Conservation (phyloP, 2,113 vertebrate genomes). For the Dicrurus megarhynchus region DNA sequence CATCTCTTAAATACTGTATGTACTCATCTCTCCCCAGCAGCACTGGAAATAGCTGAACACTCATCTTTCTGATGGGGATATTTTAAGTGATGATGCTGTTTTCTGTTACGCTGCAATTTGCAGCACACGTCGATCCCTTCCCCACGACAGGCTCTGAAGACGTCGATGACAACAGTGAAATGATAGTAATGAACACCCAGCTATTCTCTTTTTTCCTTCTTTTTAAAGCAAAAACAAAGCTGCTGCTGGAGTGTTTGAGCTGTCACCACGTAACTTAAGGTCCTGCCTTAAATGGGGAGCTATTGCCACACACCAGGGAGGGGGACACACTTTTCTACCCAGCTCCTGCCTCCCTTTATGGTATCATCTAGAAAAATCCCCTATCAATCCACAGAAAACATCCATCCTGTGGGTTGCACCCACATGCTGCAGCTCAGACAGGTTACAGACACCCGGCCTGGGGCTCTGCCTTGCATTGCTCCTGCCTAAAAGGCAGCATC, state of each 20-base stretch:
- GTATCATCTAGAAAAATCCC: background rate
- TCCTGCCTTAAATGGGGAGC: background rate
- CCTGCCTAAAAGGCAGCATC: background rate
- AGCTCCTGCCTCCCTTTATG: background rate
- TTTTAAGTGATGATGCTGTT: constrained; percentile 26
- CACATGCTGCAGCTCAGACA: background rate
- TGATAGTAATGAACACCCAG: background rate
- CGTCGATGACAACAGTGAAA: background rate
- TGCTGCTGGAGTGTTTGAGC: background rate
- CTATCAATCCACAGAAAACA: background rate
- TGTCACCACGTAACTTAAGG: background rate
- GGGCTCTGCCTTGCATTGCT: background rate
- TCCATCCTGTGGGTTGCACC: background rate
- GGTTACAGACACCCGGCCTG: background rate
- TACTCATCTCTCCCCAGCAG: constrained; percentile 23
- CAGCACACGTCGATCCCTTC: background rate
- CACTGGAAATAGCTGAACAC: constrained; percentile 40
- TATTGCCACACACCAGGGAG: background rate
- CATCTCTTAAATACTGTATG: constrained; percentile 29
- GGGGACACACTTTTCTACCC: background rate
- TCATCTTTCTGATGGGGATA: constrained; percentile 35
- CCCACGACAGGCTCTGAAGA: background rate
- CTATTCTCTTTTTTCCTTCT: background rate
- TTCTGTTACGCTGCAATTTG: constrained; percentile 8
- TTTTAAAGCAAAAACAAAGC: background rate